phyloP scores from a whole-genome alignment of 92 coral and sea anemone species.

The Pocillopora grandis region DNA sequence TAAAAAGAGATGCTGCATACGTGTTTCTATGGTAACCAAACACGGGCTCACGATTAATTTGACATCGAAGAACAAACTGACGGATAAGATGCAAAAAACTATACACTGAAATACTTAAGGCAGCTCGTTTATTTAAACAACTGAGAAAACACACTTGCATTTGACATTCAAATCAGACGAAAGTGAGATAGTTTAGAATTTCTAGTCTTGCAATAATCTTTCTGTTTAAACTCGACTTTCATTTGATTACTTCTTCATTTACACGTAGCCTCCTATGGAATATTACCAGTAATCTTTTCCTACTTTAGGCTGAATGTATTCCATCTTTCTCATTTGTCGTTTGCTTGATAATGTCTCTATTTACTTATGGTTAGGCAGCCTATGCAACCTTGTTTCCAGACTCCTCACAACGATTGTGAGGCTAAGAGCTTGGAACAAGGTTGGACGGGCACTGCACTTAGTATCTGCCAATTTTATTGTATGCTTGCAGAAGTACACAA shows the following conservation, averaged over 20 bases:
- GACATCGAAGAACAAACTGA: background rate
- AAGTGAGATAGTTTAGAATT: too few species aligned
- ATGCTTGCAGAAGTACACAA: background rate
- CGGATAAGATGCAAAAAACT: background rate
- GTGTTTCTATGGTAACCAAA: too few species aligned
- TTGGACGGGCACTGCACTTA: background rate
- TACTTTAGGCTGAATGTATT: background rate
- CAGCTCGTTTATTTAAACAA: slow-evolving; percentile 4
- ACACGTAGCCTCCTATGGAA: too few species aligned
- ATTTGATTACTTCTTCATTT: too few species aligned
- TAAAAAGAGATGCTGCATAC: too few species aligned
- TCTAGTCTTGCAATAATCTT: too few species aligned
- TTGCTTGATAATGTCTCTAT: too few species aligned
- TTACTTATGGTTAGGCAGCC: too few species aligned
- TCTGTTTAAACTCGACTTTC: too few species aligned
- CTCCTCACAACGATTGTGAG: background rate
- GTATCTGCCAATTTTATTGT: background rate
- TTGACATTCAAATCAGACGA: too few species aligned
- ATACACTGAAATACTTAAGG: background rate
- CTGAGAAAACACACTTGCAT: slow-evolving; percentile 6
- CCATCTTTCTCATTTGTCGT: background rate
- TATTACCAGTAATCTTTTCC: background rate
- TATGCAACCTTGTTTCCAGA: background rate
- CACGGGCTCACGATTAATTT: too few species aligned
- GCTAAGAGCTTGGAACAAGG: background rate